Conservation (phyloP, 2,797 vertebrate genomes). For the Acanthurus tractus region DNA sequence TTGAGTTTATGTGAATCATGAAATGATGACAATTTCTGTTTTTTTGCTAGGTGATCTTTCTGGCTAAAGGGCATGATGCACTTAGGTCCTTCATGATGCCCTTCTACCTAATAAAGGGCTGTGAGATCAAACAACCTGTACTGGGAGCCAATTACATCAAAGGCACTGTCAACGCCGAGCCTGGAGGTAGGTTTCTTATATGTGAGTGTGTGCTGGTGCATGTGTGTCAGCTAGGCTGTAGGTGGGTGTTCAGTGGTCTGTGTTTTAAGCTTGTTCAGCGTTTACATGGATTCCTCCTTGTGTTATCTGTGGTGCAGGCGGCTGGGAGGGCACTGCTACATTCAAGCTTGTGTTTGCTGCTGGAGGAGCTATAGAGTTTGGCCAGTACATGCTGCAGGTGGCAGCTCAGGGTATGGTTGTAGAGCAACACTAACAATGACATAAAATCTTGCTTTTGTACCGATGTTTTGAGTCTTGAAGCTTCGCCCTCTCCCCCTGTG, state of each 20-base stretch:
- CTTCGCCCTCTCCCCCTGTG: background rate
- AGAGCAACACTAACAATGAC: background rate
- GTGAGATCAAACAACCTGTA: constrained; percentile 97
- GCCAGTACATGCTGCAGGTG: constrained; percentile 95
- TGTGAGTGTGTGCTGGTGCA: background rate
- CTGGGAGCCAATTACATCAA: constrained; percentile 97
- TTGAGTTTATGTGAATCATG: background rate
- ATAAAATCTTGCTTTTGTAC: background rate
- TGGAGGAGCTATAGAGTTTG: constrained; percentile 97
- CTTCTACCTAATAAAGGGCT: constrained; percentile 96
- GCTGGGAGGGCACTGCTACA: constrained; percentile 92
- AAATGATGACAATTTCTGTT: background rate
- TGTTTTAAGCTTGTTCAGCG: background rate
- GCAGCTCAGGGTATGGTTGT: constrained; percentile 91
- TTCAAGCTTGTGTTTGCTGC: constrained; percentile 93
- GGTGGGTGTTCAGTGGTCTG: background rate
- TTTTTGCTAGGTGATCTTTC: constrained; percentile 91
- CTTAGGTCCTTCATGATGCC: constrained; percentile 98
- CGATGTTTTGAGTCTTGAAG: background rate
- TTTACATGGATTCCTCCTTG: background rate
- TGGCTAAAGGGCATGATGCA: constrained; percentile 92
- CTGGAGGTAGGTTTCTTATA: constrained; percentile 87
- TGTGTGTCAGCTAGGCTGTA: too few species aligned
- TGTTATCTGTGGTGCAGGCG: constrained; percentile 82
- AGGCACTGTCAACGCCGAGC: constrained; percentile 91